Evolutionary conservation across 2,113 vertebrate species (phyloP), one percentile per base, ranked within the genome.

Genomic region (Condylura cristata): DNA sequence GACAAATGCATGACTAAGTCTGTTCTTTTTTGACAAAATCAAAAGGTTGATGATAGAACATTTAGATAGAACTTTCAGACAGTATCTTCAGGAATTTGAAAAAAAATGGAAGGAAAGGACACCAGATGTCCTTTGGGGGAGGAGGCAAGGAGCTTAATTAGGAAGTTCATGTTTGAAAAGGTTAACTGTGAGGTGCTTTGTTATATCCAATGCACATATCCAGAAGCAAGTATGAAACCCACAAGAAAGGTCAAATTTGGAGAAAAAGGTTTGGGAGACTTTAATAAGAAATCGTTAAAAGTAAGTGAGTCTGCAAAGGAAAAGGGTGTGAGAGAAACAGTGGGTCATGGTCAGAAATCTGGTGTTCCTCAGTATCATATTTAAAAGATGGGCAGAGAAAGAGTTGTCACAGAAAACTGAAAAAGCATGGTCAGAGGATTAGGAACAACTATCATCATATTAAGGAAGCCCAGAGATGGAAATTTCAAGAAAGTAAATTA

Each of bases 401-500:
- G 39, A 86, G 5, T 26, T 9, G 12, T 74, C 34, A 84, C 12
- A 65, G 44, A 86, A 70, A 44, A 48, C 61, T 65, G 34, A 75
- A 90, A 96, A 72, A 24, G 3, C n/a, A 65, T 34, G n/a, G 18
- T 89, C 41, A 74, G 56, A 48, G 22, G n/a, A 56, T n/a, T 18
- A 11, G 5, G 2, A 0, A 3, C 2, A 2, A 16, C 14, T 12
- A 56, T 41, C 18, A 5, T 56, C 10, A 83, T 34, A 20, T 89
- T 66, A 85, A 65, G 26, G 53, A 63, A 80, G 30, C 11, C 48
- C 87, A 56, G 17, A n/a, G 1, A 34, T 26, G 87, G 85, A 92
- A 66, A 17, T 56, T 75, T 93, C n/a, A 75, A 80, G 85, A 92
- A 63, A 90, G 14, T 83, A 56, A 81, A 37, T 86, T 53, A 90